These are phyloP conservation scores for Helicoverpa assulta DNA, from an alignment of 2,888 invertebrate species.

Conservation along the genomic window DNA sequence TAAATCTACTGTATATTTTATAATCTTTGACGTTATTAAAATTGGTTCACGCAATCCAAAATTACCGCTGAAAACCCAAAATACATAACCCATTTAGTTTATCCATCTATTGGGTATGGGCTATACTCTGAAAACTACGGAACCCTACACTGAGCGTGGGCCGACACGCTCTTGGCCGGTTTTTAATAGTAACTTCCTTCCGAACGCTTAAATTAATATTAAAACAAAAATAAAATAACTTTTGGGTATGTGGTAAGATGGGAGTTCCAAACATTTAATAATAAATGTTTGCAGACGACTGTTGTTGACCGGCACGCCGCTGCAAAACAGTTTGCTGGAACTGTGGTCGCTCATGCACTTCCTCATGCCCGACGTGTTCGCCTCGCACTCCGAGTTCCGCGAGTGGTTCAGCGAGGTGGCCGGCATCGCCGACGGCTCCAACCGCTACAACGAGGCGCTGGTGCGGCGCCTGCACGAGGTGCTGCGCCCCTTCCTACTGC, in stretches of 20 bases:
- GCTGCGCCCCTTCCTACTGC: conserved; percentile 97
- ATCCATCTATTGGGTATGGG: too few relatives aligned
- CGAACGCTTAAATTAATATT: too few relatives aligned
- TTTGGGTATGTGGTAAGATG: too few relatives aligned
- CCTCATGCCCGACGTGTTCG: conserved; percentile 99
- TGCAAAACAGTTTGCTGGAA: conserved; percentile 99
- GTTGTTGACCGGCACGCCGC: conserved; percentile 97
- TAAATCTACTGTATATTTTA: too few relatives aligned
- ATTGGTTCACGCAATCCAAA: too few relatives aligned
- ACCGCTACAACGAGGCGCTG: conserved; percentile 77
- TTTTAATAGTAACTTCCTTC: too few relatives aligned
- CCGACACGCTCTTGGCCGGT: neutral
- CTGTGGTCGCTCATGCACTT: conserved; percentile 99
- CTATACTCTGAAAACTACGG: too few relatives aligned
- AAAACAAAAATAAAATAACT: too few relatives aligned
- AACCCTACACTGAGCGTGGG: neutral
- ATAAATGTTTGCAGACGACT: conserved; percentile 91
- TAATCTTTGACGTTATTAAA: too few relatives aligned
- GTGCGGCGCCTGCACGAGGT: conserved; percentile 89
- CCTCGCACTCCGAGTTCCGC: conserved; percentile 98
- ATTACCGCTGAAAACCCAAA: too few relatives aligned
- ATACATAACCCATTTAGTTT: too few relatives aligned
- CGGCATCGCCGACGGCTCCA: conserved; percentile 77
- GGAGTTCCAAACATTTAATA: neutral
- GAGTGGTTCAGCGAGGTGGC: conserved; percentile 99